Evolutionary conservation across 2,113 vertebrate genomes (phyloP).

Genomic region (Motacilla alba): DNA sequence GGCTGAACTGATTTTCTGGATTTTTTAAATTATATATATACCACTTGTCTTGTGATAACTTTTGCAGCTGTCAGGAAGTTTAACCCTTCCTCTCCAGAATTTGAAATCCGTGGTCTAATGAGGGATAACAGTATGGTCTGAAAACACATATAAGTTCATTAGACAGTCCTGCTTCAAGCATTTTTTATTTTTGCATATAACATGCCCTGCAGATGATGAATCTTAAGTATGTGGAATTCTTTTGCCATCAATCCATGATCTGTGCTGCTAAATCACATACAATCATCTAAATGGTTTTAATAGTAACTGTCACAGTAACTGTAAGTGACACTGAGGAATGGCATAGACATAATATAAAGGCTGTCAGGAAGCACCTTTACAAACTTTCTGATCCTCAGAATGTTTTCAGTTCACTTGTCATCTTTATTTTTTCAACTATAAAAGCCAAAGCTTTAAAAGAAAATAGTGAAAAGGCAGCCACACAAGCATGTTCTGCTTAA

Average conservation of each 20-base stretch:
- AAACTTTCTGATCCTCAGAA: not conserved
- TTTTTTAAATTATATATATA: not conserved
- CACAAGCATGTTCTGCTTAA: not conserved
- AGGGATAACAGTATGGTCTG: not conserved
- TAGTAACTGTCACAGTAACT: not conserved
- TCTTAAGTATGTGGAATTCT: not conserved
- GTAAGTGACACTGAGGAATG: not conserved
- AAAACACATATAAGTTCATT: not conserved
- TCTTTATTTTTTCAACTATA: not conserved
- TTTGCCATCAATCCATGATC: not conserved
- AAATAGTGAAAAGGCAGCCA: not conserved
- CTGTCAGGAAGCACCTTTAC: not conserved
- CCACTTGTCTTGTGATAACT: not conserved
- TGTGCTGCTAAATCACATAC: not conserved
- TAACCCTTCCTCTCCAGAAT: not conserved
- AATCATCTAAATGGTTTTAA: not conserved
- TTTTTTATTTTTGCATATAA: not conserved
- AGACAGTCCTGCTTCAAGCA: not conserved
- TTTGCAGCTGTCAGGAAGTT: not conserved
- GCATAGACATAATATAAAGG: not conserved
- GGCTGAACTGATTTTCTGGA: not conserved
- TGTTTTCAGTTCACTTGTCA: not conserved
- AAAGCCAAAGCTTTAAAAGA: not conserved
- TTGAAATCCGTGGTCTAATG: not conserved
- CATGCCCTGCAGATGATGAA: not conserved